Evolutionary conservation across 2,888 invertebrate genomes (phyloP), one percentile per base, ranked within the genome.

Genomic region (Antheraea assamensis): DNA sequence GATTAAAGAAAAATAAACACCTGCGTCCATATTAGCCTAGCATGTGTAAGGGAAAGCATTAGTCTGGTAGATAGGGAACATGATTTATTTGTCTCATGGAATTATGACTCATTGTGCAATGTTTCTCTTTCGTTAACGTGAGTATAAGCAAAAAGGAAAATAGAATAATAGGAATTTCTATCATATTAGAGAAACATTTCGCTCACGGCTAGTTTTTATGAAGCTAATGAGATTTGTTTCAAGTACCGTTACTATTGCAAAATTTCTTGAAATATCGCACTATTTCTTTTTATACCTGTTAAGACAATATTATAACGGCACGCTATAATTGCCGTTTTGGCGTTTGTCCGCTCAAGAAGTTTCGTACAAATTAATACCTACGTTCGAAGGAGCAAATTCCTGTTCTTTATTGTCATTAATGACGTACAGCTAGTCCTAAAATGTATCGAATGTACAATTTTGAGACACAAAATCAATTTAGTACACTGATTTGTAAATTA

Each of bases 51-150:
- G 35, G 68, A 68, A 64, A 68, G 68, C 68, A 68, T 68, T 68
- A 73, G 71, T 70, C 19, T 49, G 35, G 49, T 70, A 31, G 70
- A 31, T 72, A 55, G 42, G 58, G 58, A 66, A 52, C 66, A 42
- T 74, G 73, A 76, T 76, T 76, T 74, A 76, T 76, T 70, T 73
- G 73, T 72, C 71, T 73, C 71, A 21, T 19, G 58, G 72, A 66
- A 73, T 70, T 74, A 76, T 74, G 74, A 74, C 73, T 31, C 73
- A 70, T 73, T 73, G 73, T 52, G 52, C 70, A 58, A 71, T 58
- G 73, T 68, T 73, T 72, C 70, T 31, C 31, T 58, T 71, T 70
- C 68, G 73, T 68, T 68, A 66, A 61, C 35, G 47, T n/a, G 30
- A 42, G 68, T 70, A 73, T 70, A 42, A 73, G 55, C 31, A 68